Conservation (phyloP, 2,797 vertebrate species). For the Numenius phaeopus region DNA sequence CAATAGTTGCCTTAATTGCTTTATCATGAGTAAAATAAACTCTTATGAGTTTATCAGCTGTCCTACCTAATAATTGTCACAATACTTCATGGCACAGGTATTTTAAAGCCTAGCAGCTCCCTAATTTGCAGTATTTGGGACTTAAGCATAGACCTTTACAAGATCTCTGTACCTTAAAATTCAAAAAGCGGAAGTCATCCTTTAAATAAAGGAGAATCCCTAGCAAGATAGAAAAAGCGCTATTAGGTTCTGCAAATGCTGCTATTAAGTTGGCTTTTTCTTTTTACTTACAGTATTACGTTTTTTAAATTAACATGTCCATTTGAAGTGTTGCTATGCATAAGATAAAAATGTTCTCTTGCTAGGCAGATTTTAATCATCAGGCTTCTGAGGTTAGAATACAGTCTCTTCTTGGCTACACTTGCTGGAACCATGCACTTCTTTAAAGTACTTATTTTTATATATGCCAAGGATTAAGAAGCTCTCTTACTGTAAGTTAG, state of each 20-base stretch:
- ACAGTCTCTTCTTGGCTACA: background rate
- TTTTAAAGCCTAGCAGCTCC: background rate
- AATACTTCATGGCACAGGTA: background rate
- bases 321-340: background rate
- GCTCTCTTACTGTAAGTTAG: slow-evolving; percentile 20
- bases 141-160: background rate
- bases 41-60: background rate
- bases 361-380: background rate
- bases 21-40: background rate
- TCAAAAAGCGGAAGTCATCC: background rate
- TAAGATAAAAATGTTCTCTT: background rate
- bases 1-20: background rate
- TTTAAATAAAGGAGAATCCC: background rate
- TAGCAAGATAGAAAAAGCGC: background rate
- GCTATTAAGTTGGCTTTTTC: background rate
- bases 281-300: background rate
- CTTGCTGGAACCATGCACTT: background rate
- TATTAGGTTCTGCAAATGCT: background rate
- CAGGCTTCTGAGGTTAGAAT: background rate
- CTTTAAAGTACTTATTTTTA: background rate
- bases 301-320: background rate
- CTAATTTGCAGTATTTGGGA: background rate
- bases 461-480: slow-evolving; percentile 2
- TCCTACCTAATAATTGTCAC: background rate
- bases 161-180: background rate